These are phyloP conservation scores for Trachelus iudaicus DNA, from an alignment of 2,888 invertebrate species.

Conservation along the genomic window DNA sequence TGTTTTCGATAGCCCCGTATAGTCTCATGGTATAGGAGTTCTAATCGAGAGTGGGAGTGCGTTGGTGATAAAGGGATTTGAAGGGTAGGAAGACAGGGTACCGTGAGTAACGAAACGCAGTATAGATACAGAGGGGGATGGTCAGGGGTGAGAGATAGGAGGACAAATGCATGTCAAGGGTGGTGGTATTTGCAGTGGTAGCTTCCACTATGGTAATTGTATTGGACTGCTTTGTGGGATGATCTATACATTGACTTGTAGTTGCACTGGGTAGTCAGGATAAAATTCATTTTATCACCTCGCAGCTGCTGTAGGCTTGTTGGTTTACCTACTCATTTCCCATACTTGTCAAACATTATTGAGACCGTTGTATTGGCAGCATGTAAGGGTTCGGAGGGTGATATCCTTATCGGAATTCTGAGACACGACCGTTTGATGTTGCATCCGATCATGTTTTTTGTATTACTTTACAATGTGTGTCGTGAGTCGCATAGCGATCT, in stretches of 20 bases:
- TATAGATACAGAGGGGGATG: background rate
- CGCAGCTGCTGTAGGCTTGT: background rate
- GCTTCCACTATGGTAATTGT: background rate
- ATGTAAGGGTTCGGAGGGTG: background rate
- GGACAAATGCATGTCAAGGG: background rate
- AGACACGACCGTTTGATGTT: background rate
- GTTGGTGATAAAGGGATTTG: constrained; percentile 1
- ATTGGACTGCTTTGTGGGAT: background rate
- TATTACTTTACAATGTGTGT: background rate
- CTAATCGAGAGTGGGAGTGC: background rate
- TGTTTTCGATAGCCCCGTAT: background rate
- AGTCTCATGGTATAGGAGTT: background rate
- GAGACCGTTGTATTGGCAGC: background rate
- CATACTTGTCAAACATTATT: background rate
- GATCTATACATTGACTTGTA: background rate
- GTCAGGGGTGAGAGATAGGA: background rate
- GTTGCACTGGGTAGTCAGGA: background rate
- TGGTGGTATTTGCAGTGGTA: background rate
- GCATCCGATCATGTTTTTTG: background rate
- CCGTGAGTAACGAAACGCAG: background rate
- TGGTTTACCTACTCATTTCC: background rate
- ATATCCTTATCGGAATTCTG: background rate
- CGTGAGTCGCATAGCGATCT: background rate
- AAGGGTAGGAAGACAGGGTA: background rate
- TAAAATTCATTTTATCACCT: constrained; percentile 2